Base-by-base conservation (phyloP, 2,888 invertebrate species). In the Tenthredo amoena region DNA sequence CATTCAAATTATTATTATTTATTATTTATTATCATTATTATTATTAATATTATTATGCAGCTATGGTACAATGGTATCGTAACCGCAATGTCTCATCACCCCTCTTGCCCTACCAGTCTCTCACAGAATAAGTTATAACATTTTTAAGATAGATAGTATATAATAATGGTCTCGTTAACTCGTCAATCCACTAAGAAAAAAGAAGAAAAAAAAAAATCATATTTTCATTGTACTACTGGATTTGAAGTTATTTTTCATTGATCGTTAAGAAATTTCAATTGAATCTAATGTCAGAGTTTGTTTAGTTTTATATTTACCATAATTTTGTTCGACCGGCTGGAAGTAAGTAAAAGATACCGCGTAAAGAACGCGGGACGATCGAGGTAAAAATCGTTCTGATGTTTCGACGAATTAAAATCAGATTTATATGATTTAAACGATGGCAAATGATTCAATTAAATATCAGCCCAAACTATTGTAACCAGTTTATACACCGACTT, bases 51-150 rank as follows among this genome's bases (percentile, higher is more conserved):
- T 85, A 85, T 84, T 90, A 92, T 91, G 92, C 92, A 92, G 91
- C 91, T 92, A 92, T 92, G 91, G 91, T 92, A 92, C 92, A 92
- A 90, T 91, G 90, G 92, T 91, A 91, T 92, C 90, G 90, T 91
- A 91, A 92, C 91, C 91, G 91, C 91, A 92, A 91, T 91, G 91
- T 91, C 91, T 92, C 90, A 89, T 89, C 90, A 91, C 90, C 91
- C 89, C 88, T 47, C 77, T 77, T 18, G 26, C 62, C 72, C 85
- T 84, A 21, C 18, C 82, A 65, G 43, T 82, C 82, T 82, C 82
- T 34, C 82, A 21, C 18, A 62, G 47, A 43, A 74, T 74, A 74
- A 74, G 40, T 74, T 74, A 40, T 71, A 74, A 74, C n/a, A 40
- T 26, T 71, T 71, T 15, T 37, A 82, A 82, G 37, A 62, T 81